These are phyloP conservation scores for Lerema accius DNA, from an alignment of 1,140 invertebrate species.

Conservation along the genomic window DNA sequence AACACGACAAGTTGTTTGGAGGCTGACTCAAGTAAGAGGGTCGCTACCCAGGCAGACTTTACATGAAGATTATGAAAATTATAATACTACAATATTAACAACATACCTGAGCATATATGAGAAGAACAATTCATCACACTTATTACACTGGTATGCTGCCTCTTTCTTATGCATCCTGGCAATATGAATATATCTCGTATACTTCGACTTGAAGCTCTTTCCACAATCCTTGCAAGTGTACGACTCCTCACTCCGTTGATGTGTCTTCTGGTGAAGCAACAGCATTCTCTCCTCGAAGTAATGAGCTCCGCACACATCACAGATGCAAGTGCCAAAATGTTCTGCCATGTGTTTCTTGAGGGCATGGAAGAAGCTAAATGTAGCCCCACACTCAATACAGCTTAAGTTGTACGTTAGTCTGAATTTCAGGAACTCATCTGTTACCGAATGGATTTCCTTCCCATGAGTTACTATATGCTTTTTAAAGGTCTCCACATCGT, in stretches of 20 bases:
- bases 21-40: too few species aligned
- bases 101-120: constrained; percentile 53
- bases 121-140: constrained; percentile 67
- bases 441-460: constrained; percentile 36
- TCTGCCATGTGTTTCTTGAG: constrained; percentile 74
- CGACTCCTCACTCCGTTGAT: constrained; percentile 49
- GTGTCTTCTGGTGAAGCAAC: constrained; percentile 60
- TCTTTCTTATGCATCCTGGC: constrained; percentile 64
- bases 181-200: constrained; percentile 62
- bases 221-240: constrained; percentile 67
- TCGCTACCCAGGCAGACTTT: too few species aligned
- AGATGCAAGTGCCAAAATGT: constrained; percentile 70
- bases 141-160: constrained; percentile 62
- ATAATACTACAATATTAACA: background rate
- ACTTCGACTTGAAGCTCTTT: constrained; percentile 70
- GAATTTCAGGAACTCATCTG: constrained; percentile 62
- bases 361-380: constrained; percentile 66
- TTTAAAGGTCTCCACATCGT: constrained; percentile 54
- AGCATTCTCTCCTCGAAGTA: constrained; percentile 73
- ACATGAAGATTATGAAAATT: too few species aligned
- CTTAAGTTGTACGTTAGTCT: constrained; percentile 48
- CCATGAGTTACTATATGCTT: constrained; percentile 53
- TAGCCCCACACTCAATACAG: constrained; percentile 53
- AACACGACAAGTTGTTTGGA: too few species aligned
- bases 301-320: constrained; percentile 69